Base-by-base conservation (phyloP, 2,113 vertebrate genomes). In the Nasalis larvatus region DNA sequence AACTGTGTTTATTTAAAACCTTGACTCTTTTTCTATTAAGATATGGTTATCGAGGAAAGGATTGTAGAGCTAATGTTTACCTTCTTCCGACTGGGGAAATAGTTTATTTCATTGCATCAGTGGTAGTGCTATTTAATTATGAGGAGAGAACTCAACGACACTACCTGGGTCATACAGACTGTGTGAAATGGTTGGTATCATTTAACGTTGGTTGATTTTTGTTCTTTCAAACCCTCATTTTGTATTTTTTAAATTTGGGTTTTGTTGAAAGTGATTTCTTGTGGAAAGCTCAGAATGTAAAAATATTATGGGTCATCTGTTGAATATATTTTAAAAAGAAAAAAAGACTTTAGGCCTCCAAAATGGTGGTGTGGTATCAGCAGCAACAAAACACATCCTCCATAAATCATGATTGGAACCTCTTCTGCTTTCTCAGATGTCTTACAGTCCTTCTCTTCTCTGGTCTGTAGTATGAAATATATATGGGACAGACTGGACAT, bases 161-260 rank as follows among this genome's bases (percentile, higher is more conserved):
- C 98, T 99, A 99, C 98, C 98, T 99, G 90, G 99, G 99, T 96
- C 99, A 99, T 98, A 99, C 99, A 1, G 99, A 99, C 98, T 99
- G 99, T 0, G 99, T 99, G 95, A 99, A 99, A 99, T 99, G 99
- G 99, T 99, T 98, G 99, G 99, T 99, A 97, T 95, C 2, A 37
- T 92, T 93, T 52, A 56, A 88, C 47, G 47, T 54, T 56, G 90
- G 4, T 60, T 77, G 25, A 4, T 81, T 78, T 78, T 77, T 97
- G 63, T 32, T 60, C n/a, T 86, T 90, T 60, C 25, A 14, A 77
- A 4, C 6, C 25, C 13, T 85, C 20, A 12, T 88, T 77, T 93
- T 66, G 4, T 68, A 6, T 84, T 94, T 81, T 52, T 94, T 21
- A 69, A 90, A 71, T 82, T 92, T 69, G 32, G 8, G 5, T 86